Evolutionary conservation across 2,113 vertebrate genomes (phyloP).

Genomic region (Meriones unguiculatus): DNA sequence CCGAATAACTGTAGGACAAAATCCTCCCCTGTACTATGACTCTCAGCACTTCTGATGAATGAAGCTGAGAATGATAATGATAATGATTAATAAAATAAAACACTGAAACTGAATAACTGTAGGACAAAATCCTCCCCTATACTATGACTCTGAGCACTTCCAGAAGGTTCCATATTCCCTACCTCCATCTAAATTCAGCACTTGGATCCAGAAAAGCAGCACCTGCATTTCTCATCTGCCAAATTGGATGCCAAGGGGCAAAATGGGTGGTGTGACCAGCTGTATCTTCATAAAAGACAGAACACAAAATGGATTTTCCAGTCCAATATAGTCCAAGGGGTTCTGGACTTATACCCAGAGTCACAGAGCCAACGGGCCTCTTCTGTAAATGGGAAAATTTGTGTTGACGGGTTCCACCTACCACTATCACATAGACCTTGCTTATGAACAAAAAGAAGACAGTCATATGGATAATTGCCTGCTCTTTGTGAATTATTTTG

Average conservation of each 20-base stretch:
- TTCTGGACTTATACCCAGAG: slow-evolving; percentile 50
- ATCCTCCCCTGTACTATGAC: slow-evolving; percentile 73
- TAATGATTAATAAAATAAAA: slow-evolving; percentile 53
- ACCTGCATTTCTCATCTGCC: slow-evolving; percentile 85
- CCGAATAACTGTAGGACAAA: slow-evolving; percentile 75
- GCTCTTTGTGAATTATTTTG: neutral
- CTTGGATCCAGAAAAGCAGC: slow-evolving; percentile 81
- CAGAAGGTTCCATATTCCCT: slow-evolving; percentile 63
- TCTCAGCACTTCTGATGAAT: slow-evolving; percentile 67
- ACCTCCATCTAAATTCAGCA: slow-evolving; percentile 75
- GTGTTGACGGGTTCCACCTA: neutral
- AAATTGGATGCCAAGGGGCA: slow-evolving; percentile 85
- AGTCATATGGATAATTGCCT: neutral
- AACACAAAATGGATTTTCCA: slow-evolving; percentile 80
- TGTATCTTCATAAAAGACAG: slow-evolving; percentile 86
- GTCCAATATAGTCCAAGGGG: slow-evolving; percentile 78
- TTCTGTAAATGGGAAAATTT: slow-evolving; percentile 35
- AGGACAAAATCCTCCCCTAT: slow-evolving; percentile 76
- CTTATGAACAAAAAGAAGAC: neutral
- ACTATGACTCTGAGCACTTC: slow-evolving; percentile 76
- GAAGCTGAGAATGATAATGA: slow-evolving; percentile 63
- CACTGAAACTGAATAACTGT: slow-evolving; percentile 73
- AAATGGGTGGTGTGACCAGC: slow-evolving; percentile 83
- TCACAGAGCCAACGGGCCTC: slow-evolving; percentile 53
- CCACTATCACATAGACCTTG: neutral